These are phyloP conservation scores for Acleris laterana DNA, from an alignment of 2,888 invertebrate genomes.

Conservation along the genomic window DNA sequence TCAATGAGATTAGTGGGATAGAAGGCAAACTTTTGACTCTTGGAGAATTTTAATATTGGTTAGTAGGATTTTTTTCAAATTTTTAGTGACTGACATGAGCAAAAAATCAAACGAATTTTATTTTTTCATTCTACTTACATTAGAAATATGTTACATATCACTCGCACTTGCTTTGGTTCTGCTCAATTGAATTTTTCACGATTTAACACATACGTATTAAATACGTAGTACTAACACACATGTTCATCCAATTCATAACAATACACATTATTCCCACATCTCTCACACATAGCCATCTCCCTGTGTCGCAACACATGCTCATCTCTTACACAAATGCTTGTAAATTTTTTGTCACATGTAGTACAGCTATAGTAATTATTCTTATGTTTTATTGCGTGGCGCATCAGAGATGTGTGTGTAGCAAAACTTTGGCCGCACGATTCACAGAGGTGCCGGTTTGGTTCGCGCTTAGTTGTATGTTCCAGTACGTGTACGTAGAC, in stretches of 20 bases:
- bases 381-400: slow-evolving; percentile 62
- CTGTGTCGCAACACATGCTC: slow-evolving; percentile 58
- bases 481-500: slow-evolving; percentile 84
- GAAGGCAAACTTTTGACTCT: no score
- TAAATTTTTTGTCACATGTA: slow-evolving; percentile 58
- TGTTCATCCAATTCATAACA: slow-evolving; percentile 56
- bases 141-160: no score
- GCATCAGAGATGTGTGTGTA: slow-evolving; percentile 57
- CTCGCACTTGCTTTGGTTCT: no score
- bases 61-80: no score
- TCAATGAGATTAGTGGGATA: no score
- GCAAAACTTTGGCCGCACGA: slow-evolving; percentile 73
- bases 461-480: slow-evolving; percentile 63
- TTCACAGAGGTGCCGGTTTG: slow-evolving; percentile 69
- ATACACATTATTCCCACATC: slow-evolving; percentile 65
- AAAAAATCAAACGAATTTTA: no score
- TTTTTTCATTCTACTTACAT: no score
- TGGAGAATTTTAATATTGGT: no score
- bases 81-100: no score
- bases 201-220: slow-evolving; percentile 14
- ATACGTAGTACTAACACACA: slow-evolving; percentile 46
- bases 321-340: slow-evolving; percentile 51
- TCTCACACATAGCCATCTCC: slow-evolving; percentile 69
- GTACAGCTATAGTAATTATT: slow-evolving; percentile 49
- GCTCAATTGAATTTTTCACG: neutral